Conservation (phyloP, 2,888 invertebrate genomes). For the Calliopum simillimum region DNA sequence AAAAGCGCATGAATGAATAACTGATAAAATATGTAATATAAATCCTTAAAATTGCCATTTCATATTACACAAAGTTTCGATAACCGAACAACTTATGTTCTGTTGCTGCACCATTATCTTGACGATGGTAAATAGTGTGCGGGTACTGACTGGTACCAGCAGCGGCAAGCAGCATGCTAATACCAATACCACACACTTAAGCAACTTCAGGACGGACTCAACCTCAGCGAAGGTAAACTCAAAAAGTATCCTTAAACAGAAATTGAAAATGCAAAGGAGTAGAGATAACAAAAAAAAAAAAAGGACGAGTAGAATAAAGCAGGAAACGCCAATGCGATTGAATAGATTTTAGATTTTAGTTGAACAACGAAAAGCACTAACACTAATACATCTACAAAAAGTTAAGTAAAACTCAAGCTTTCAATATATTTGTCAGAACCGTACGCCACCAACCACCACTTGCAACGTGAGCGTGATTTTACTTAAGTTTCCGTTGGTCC, state of each 20-base stretch:
- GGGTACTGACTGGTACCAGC: neutral
- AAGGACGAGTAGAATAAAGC: neutral
- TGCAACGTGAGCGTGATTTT: neutral
- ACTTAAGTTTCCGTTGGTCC: slow-evolving; percentile 10
- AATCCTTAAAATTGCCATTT: slow-evolving; percentile 6
- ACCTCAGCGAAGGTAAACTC: slow-evolving; percentile 14
- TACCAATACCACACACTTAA: neutral
- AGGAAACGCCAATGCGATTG: neutral
- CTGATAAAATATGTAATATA: neutral
- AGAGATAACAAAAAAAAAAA: neutral
- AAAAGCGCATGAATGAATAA: no score
- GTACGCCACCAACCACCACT: neutral
- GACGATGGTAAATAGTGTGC: no score
- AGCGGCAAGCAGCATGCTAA: no score
- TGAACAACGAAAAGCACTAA: slow-evolving; percentile 20
- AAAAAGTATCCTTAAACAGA: neutral
- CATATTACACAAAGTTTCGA: slow-evolving; percentile 7
- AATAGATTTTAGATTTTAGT: neutral
- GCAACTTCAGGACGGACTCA: no score
- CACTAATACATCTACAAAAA: neutral
- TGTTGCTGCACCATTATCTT: no score
- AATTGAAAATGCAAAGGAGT: neutral
- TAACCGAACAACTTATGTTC: neutral
- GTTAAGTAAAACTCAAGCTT: slow-evolving; percentile 9
- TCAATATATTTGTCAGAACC: neutral